Percentiles rank a stretch among this genome's conserved stretches.
Conservation (phyloP, 64 coral and sea anemone genomes). For the Pocillopora damicornis region DNA sequence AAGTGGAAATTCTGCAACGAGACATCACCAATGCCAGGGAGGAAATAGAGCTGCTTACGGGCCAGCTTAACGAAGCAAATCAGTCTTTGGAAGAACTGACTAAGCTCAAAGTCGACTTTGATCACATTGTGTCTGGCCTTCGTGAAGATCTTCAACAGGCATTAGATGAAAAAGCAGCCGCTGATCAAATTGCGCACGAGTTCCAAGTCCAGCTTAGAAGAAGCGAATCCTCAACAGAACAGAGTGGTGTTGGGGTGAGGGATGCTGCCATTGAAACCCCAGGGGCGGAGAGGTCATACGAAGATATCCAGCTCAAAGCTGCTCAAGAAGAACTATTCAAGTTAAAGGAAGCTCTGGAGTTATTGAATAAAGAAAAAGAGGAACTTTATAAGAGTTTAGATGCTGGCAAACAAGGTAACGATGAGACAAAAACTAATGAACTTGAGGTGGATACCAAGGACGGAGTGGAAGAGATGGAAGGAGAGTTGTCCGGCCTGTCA, state of each 20-base stretch:
- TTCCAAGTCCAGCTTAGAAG: constrained; percentile 65
- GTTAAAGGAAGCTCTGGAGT: neutral
- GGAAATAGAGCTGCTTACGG: neutral
- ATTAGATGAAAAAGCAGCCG: constrained; percentile 59
- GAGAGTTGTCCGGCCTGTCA: neutral
- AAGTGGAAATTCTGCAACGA: neutral
- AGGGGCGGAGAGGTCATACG: neutral
- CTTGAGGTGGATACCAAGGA: neutral
- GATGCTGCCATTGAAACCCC: neutral
- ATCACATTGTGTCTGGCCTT: constrained; percentile 90
- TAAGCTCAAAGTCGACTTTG: constrained; percentile 70
- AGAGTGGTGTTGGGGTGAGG: neutral
- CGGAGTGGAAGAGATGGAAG: neutral
- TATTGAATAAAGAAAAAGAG: neutral
- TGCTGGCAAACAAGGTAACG: neutral
- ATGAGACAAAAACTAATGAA: neutral
- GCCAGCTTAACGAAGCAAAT: neutral
- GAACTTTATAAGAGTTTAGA: constrained; percentile 6
- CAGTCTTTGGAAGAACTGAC: constrained; percentile 42
- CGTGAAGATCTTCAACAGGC: constrained; percentile 85
- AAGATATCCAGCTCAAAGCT: neutral
- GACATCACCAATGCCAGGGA: neutral
- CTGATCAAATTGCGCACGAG: constrained; percentile 82
- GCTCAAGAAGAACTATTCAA: neutral
- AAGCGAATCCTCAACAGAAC: neutral